A percentile compares a stretch with the other conserved stretches of the same genome.
phyloP scores from a whole-genome alignment of 2,113 vertebrate species.

The Caloenas nicobarica region DNA sequence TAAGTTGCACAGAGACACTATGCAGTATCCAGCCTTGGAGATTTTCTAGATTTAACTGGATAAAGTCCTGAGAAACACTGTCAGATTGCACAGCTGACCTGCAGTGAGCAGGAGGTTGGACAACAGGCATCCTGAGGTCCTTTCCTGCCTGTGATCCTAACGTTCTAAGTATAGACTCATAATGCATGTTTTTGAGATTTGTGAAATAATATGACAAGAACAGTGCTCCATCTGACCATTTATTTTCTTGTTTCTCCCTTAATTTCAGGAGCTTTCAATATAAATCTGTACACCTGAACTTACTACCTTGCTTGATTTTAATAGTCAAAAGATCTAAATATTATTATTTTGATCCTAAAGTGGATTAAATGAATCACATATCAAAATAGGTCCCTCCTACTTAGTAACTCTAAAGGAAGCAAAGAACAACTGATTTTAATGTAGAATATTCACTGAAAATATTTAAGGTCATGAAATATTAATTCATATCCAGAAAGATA shows the following conservation, averaged over 20 bases:
- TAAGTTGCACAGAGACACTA: background rate
- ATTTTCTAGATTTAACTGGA: background rate
- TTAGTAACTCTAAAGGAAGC: background rate
- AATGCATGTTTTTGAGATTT: background rate
- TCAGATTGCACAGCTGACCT: background rate
- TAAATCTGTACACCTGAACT: background rate
- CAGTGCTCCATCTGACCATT: background rate
- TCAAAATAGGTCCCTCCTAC: background rate
- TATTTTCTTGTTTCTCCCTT: background rate
- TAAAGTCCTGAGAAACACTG: background rate
- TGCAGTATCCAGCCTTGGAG: background rate
- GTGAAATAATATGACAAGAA: background rate
- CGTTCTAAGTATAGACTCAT: background rate
- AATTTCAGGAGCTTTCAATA: background rate
- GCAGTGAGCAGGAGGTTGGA: background rate
- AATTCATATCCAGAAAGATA: background rate
- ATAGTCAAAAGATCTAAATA: background rate
- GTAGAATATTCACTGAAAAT: background rate
- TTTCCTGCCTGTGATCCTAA: background rate
- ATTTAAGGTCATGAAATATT: background rate
- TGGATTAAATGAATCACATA: background rate
- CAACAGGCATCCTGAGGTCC: background rate
- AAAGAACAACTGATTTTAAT: background rate
- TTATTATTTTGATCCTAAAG: background rate
- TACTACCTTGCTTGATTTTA: background rate